Conservation (phyloP, 2,888 invertebrate genomes). For the Tiphia femorata region DNA sequence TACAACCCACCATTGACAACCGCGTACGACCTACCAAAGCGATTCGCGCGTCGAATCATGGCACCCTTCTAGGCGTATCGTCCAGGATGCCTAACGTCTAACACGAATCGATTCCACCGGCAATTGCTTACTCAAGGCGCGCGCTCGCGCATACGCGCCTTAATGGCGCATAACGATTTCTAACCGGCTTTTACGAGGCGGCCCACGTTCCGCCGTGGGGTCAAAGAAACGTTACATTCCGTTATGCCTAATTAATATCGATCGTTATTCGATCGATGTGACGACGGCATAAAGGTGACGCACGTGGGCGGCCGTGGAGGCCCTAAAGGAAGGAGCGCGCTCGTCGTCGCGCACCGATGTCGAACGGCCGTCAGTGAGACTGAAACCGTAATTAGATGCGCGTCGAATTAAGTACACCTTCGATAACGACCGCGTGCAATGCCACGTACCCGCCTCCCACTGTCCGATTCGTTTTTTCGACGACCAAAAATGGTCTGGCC, state of each 20-base stretch:
- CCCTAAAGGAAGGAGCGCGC: constrained; percentile 28
- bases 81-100: too few relatives aligned
- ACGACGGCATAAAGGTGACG: constrained; percentile 18
- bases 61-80: too few relatives aligned
- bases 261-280: constrained; percentile 24
- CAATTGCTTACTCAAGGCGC: too few relatives aligned
- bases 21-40: not conserved
- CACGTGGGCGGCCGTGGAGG: constrained; percentile 32
- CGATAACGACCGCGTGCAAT: constrained; percentile 26
- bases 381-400: constrained; percentile 43
- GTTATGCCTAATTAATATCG: constrained; percentile 42
- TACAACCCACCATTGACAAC: too few relatives aligned
- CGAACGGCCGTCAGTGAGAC: constrained; percentile 27
- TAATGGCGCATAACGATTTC: too few relatives aligned
- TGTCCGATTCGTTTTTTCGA: constrained; percentile 7
- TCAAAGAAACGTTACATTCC: constrained; percentile 24
- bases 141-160: too few relatives aligned
- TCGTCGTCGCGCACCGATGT: constrained; percentile 1
- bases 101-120: too few relatives aligned
- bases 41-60: not conserved
- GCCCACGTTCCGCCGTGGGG: not conserved
- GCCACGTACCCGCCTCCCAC: not conserved
- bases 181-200: constrained; percentile 1
- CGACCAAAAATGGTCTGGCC: constrained; percentile 29
- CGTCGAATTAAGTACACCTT: constrained; percentile 39